A percentile compares a stretch with the other conserved stretches of the same genome.
phyloP scores from a whole-genome alignment of 2,797 vertebrate genomes.

The Pangasius macronema region DNA sequence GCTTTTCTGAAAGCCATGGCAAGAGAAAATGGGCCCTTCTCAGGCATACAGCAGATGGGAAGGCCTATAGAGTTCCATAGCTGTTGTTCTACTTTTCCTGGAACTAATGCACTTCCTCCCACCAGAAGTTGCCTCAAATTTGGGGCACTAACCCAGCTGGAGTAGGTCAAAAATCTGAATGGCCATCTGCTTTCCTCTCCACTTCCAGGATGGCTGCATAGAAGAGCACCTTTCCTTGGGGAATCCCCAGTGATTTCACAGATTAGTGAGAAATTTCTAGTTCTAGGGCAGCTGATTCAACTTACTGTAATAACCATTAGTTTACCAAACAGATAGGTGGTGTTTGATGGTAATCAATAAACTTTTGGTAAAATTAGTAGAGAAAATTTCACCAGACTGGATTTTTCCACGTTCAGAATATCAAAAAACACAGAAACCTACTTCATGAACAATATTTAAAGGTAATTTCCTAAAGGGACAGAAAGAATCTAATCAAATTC shows the following conservation, averaged over 20 bases:
- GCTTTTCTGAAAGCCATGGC: background rate
- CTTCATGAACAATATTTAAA: background rate
- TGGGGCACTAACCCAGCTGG: background rate
- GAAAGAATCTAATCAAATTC: background rate
- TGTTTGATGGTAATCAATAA: background rate
- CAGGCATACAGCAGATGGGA: background rate
- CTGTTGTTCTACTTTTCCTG: background rate
- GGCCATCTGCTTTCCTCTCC: conserved; percentile 6
- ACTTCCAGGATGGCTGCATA: background rate
- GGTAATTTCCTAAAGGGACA: background rate
- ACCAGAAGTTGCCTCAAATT: background rate
- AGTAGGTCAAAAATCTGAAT: conserved; percentile 8
- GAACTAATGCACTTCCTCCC: conserved; percentile 4
- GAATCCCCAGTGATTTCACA: background rate
- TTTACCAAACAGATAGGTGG: background rate
- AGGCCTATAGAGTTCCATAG: background rate
- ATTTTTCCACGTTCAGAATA: background rate
- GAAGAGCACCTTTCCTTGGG: background rate
- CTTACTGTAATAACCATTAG: no score
- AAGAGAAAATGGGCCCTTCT: background rate
- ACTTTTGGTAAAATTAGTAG: background rate
- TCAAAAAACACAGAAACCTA: no score
- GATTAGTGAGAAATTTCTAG: background rate
- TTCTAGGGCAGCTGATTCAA: background rate
- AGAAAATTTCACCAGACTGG: background rate